A percentile compares a stretch with the other conserved stretches of the same genome.
Evolutionary conservation across 1,140 invertebrate species (phyloP).

Genomic region (Drosophila arawakana): DNA sequence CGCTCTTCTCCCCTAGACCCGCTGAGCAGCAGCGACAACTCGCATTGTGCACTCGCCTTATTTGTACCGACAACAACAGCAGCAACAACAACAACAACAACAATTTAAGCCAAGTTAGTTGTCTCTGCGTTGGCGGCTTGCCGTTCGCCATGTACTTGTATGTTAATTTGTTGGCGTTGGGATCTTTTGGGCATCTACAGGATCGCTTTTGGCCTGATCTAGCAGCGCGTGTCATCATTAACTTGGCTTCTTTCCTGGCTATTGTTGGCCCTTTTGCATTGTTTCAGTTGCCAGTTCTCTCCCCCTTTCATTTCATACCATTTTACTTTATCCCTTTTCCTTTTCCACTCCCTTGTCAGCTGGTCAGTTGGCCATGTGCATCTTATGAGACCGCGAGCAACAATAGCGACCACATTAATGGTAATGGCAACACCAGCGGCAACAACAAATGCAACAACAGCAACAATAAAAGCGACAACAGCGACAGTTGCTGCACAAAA

Average conservation of each 20-base stretch:
- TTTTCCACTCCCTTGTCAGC: slow-evolving; percentile 1
- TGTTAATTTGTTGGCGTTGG: slow-evolving; percentile 77
- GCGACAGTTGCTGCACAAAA: slow-evolving; percentile 51
- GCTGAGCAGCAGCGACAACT: slow-evolving; percentile 47
- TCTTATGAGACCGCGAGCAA: slow-evolving; percentile 47
- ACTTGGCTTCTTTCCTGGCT: slow-evolving; percentile 57
- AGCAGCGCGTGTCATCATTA: slow-evolving; percentile 79
- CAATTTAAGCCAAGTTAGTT: slow-evolving; percentile 37
- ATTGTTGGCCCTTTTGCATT: slow-evolving; percentile 69
- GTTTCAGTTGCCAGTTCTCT: slow-evolving; percentile 43
- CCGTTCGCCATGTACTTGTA: slow-evolving; percentile 56
- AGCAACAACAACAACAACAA: slow-evolving; percentile 51
- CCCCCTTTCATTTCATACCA: too few species aligned
- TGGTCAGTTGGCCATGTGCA: slow-evolving; percentile 22
- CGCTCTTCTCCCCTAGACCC: slow-evolving; percentile 16
- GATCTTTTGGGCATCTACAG: slow-evolving; percentile 47
- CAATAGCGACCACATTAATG: slow-evolving; percentile 68
- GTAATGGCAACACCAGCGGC: slow-evolving; percentile 73
- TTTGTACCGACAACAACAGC: slow-evolving; percentile 76
- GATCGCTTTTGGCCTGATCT: slow-evolving; percentile 47
- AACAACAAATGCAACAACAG: slow-evolving; percentile 65
- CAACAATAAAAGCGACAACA: slow-evolving; percentile 39
- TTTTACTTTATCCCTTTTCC: neutral
- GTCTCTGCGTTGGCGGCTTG: slow-evolving; percentile 46
- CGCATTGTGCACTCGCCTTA: slow-evolving; percentile 73